These are phyloP conservation scores for Pseudomugil tenellus DNA, from an alignment of 2,797 vertebrate species.

Conservation along the genomic window DNA sequence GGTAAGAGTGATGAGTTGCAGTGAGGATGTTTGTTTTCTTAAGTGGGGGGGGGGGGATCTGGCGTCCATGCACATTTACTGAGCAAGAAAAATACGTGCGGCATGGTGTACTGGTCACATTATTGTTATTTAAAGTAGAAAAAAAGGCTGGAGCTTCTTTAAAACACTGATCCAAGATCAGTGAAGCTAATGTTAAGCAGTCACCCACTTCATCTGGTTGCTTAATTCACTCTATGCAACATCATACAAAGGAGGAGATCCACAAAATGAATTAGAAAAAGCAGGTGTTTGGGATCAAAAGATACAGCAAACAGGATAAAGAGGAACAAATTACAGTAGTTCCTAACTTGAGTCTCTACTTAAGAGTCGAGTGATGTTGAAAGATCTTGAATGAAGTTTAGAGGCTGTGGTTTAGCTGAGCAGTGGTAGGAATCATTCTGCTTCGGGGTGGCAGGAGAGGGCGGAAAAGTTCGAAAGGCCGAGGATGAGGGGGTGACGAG, in stretches of 20 bases:
- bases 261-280: slow-evolving; percentile 68
- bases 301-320: slow-evolving; percentile 61
- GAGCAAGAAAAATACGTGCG: slow-evolving; percentile 77
- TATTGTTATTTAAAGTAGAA: slow-evolving; percentile 68
- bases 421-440: slow-evolving; percentile 22
- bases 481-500: slow-evolving; percentile 18
- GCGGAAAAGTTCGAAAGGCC: slow-evolving; percentile 51
- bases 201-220: slow-evolving; percentile 55
- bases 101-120: slow-evolving; percentile 69
- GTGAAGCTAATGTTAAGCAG: slow-evolving; percentile 49
- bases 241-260: slow-evolving; percentile 69
- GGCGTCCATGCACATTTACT: slow-evolving; percentile 83
- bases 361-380: slow-evolving; percentile 42
- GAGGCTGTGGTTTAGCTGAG: slow-evolving; percentile 60
- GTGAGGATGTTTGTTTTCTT: slow-evolving; percentile 69
- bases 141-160: slow-evolving; percentile 67
- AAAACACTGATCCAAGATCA: slow-evolving; percentile 68
- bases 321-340: slow-evolving; percentile 65
- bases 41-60: slow-evolving; percentile 66
- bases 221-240: slow-evolving; percentile 75
- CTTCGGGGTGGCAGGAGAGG: slow-evolving; percentile 58
- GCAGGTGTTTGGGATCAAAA: slow-evolving; percentile 71
- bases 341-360: slow-evolving; percentile 74
- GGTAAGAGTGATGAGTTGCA: slow-evolving; percentile 74
- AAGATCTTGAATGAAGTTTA: slow-evolving; percentile 43